Base-by-base conservation (phyloP, 2,888 invertebrate species). In the Odontocerum albicorne region DNA sequence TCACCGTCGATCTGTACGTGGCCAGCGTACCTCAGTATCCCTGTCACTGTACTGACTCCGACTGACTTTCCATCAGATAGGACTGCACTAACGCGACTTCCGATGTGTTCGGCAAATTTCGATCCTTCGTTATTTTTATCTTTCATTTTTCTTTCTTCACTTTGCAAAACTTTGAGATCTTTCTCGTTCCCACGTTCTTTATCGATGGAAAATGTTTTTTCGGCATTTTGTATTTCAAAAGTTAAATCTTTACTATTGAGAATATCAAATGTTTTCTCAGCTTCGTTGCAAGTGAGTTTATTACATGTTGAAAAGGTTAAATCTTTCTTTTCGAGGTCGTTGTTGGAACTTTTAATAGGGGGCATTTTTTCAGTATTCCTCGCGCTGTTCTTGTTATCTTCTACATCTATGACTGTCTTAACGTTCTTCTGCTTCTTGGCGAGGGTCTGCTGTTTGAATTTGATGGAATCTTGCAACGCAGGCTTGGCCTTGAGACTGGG, bases 1-100 rank as follows among this genome's bases (percentile, higher is more conserved):
- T 81, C 82, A 8, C 72, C 70, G 40, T 80, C 74, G 60, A 74
- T 74, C 53, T 71, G 68, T 4, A 81, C 79, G 27, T 71, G 68
- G 2, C 87, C 86, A 58, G 81, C 72, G 68, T 74, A 84, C 6
- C 79, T 71, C 27, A 86, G 69, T 12, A 72, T 72, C 1, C 86
- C 86, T 52, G 68, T 69, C 60, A 67, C 60, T 65, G 42, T 68
- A 2, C 42, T 69, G 19, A 66, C 68, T 2, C 69, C 66, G 2
- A 20, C 22, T 2, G 35, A 33, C 16, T 44, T 32, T 2, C 33
- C 17, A 16, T 59, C 55, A 16, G 46, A 35, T 12, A 46, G 15
- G 10, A 55, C 44, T 2, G 51, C 49, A 6, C 31, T 52, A 12
- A 59, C 59, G 13, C 44, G 39, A 4, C 17, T 39, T 2, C 55